A percentile compares a stretch with the other conserved stretches of the same genome.
Evolutionary conservation across 2,113 vertebrate species (phyloP).

Genomic region (Mandrillus leucophaeus): DNA sequence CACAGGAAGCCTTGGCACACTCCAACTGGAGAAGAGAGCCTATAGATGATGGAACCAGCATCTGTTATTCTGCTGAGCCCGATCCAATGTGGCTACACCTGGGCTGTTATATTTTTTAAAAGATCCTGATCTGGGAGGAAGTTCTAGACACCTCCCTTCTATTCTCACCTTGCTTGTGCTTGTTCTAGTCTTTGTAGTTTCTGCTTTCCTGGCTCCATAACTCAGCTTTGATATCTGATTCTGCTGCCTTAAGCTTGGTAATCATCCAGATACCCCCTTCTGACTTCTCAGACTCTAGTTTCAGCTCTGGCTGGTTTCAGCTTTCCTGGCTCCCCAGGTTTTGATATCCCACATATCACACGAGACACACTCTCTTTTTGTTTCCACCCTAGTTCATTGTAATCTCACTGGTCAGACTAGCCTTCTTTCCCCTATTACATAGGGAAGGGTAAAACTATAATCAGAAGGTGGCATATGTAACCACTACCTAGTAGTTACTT

Average conservation of each 20-base stretch:
- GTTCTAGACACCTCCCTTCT: constrained; percentile 5
- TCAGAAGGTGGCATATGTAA: neutral
- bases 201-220: neutral
- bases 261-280: neutral
- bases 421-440: neutral
- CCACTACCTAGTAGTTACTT: neutral
- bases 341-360: neutral
- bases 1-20: neutral
- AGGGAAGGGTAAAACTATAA: neutral
- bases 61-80: neutral
- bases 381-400: neutral
- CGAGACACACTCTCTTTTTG: neutral
- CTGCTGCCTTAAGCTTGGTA: constrained; percentile 39
- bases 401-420: neutral
- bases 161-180: constrained; percentile 44
- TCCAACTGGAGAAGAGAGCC: neutral
- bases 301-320: constrained; percentile 29
- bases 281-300: constrained; percentile 34
- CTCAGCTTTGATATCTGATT: constrained; percentile 63
- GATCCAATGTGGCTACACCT: neutral
- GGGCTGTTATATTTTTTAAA: neutral
- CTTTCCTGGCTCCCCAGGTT: constrained; percentile 3
- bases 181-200: constrained; percentile 37
- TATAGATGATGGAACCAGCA: neutral
- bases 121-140: neutral